Evolutionary conservation across 2,113 vertebrate species (phyloP).

Genomic region (Clarias batrachus): DNA sequence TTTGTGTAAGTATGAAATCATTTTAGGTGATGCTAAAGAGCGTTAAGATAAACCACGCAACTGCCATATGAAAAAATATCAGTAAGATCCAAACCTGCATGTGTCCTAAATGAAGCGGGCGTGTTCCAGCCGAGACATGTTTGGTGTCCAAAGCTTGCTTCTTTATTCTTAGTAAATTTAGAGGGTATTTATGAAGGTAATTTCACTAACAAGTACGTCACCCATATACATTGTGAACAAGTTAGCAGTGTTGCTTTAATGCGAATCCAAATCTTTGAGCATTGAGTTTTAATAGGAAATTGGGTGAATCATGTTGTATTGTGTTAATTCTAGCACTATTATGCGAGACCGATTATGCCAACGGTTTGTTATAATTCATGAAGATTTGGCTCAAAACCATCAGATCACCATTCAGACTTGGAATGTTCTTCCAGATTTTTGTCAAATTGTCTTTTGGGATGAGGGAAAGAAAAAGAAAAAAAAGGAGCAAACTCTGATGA

Average conservation of each 20-base stretch:
- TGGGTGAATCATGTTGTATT: not conserved
- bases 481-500: not conserved
- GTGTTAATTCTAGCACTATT: not conserved
- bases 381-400: not conserved
- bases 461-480: not conserved
- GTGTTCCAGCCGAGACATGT: not conserved
- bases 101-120: not conserved
- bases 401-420: not conserved
- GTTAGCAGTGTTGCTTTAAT: not conserved
- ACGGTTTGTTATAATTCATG: not conserved
- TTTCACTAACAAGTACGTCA: not conserved
- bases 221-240: not conserved
- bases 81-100: not conserved
- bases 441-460: not conserved
- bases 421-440: not conserved
- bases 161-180: not conserved
- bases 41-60: too few relatives aligned
- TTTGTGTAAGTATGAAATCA: too few relatives aligned
- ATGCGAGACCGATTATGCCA: not conserved
- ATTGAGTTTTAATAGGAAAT: not conserved
- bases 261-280: not conserved
- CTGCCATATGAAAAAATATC: too few relatives aligned
- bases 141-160: not conserved
- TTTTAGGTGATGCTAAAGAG: too few relatives aligned
- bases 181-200: not conserved